Evolutionary conservation across 2,888 invertebrate genomes (phyloP).

Genomic region (Pterobdella sp.): DNA sequence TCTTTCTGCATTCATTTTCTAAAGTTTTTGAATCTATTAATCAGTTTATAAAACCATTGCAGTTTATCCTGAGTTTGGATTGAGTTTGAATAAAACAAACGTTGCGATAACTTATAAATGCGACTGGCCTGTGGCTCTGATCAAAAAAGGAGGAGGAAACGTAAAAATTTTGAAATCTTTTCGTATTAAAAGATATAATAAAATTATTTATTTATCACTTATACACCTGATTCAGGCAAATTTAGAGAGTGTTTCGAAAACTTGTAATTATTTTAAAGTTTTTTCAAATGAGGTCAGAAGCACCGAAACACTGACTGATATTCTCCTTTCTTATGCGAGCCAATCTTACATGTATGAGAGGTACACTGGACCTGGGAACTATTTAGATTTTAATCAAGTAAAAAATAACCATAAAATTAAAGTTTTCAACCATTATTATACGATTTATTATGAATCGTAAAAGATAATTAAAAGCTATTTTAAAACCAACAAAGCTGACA

Average conservation of each 20-base stretch:
- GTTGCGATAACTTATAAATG: conserved; percentile 39
- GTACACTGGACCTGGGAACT: conserved; percentile 55
- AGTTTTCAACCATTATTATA: no score
- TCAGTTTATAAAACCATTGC: no score
- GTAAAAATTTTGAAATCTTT: conserved; percentile 8
- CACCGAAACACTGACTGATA: conserved; percentile 80
- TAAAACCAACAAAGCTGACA: conserved; percentile 63
- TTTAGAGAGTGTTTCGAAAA: conserved; percentile 64
- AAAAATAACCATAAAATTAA: no score
- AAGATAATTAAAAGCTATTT: background rate
- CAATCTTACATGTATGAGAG: conserved; percentile 80
- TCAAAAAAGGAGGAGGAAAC: conserved; percentile 33
- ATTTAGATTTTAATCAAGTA: conserved; percentile 37
- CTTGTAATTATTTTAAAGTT: conserved; percentile 83
- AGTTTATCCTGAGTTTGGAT: conserved; percentile 38
- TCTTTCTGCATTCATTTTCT: no score
- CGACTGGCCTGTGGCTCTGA: conserved; percentile 37
- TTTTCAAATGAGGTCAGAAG: conserved; percentile 89
- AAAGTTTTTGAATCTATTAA: no score
- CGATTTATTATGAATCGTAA: no score
- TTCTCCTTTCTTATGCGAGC: conserved; percentile 87
- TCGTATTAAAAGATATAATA: background rate
- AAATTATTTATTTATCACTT: background rate
- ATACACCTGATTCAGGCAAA: conserved; percentile 29
- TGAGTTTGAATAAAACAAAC: conserved; percentile 37